Percentiles rank a stretch among this genome's conserved stretches.
These are phyloP conservation scores for Heliconius eleuchia DNA, from an alignment of 1,140 invertebrate genomes.

Conservation along the genomic window DNA sequence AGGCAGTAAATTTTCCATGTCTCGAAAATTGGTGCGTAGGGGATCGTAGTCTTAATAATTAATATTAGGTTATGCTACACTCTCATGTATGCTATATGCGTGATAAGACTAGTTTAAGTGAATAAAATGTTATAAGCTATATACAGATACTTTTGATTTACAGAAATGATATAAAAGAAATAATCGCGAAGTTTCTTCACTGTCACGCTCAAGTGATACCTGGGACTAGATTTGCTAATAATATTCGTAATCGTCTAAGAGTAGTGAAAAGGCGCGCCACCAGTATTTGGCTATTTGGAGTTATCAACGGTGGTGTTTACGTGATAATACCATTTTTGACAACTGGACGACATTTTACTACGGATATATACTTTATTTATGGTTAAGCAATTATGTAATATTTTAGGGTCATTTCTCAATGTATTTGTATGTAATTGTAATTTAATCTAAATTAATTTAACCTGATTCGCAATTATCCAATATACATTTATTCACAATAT, in stretches of 20 bases:
- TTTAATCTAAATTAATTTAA: no score
- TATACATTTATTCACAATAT: no score
- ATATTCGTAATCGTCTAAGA: conserved; percentile 9
- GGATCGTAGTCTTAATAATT: no score
- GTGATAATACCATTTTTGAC: conserved; percentile 35
- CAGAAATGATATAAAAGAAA: conserved; percentile 16
- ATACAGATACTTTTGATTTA: neutral
- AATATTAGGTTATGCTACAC: no score
- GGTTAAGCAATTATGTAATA: conserved; percentile 14
- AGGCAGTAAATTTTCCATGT: no score
- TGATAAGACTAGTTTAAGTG: no score
- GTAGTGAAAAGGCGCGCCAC: conserved; percentile 42
- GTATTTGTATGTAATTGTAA: no score
- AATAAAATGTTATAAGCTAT: no score
- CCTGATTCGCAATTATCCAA: no score
- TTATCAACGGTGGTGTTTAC: conserved; percentile 40
- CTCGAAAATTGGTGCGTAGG: no score
- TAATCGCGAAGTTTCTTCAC: conserved; percentile 18
- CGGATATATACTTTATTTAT: conserved; percentile 35
- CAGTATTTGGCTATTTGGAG: conserved; percentile 39
- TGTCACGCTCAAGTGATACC: conserved; percentile 20
- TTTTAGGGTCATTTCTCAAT: neutral
- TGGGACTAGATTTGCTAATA: conserved; percentile 22
- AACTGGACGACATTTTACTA: conserved; percentile 40
- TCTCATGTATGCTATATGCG: no score